phyloP scores from a whole-genome alignment of 2,113 vertebrate genomes.

The Anguilla japonica region DNA sequence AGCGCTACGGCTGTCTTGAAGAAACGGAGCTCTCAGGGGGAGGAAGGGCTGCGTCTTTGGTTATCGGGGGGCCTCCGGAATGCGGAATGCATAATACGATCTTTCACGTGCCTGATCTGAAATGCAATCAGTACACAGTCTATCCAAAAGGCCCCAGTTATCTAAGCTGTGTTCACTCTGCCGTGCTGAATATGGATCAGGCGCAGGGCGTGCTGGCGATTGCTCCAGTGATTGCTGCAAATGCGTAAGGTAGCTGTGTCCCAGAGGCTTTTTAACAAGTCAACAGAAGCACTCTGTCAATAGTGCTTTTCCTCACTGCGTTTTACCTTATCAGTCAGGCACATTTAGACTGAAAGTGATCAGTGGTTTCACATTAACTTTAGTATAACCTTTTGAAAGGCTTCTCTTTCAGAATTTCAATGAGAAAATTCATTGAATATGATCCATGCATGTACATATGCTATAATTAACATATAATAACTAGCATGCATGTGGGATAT shows the following conservation, averaged over 20 bases:
- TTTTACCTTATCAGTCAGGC: conserved; percentile 56
- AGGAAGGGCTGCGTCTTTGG: neutral
- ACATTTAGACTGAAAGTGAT: conserved; percentile 60
- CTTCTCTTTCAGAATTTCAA: conserved; percentile 45
- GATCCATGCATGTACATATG: neutral
- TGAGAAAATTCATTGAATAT: neutral
- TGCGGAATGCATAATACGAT: conserved; percentile 44
- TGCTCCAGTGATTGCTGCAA: conserved; percentile 58
- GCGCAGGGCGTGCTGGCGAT: conserved; percentile 40
- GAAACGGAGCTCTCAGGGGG: too few species aligned
- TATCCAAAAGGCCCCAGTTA: conserved; percentile 59
- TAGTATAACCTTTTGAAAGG: conserved; percentile 54
- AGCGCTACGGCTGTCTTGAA: neutral
- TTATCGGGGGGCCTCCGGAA: neutral
- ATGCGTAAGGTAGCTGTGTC: conserved; percentile 60
- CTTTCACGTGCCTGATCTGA: conserved; percentile 50
- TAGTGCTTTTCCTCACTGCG: conserved; percentile 33
- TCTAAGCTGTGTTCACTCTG: conserved; percentile 58
- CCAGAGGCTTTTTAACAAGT: conserved; percentile 61
- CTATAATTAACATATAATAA: neutral
- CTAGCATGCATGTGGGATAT: neutral
- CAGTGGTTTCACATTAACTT: conserved; percentile 69
- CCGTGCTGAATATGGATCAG: conserved; percentile 60
- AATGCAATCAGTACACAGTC: conserved; percentile 57
- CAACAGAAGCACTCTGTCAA: conserved; percentile 60